Percentiles rank a stretch among this genome's conserved stretches.
phyloP scores from a whole-genome alignment of 2,797 vertebrate genomes.

The Acridotheres tristis region DNA sequence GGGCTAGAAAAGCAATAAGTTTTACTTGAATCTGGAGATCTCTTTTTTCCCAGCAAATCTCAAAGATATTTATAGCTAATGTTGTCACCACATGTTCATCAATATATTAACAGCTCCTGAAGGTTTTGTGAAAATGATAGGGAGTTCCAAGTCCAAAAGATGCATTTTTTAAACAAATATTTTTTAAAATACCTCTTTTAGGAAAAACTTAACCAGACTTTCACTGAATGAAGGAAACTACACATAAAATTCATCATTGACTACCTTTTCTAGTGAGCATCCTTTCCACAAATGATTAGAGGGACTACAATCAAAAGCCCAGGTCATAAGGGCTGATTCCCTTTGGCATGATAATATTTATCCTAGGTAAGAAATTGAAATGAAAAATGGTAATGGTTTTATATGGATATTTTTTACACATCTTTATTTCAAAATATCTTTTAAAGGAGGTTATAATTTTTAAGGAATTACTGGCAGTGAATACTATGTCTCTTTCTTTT shows the following conservation, averaged over 20 bases:
- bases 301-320: neutral
- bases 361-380: neutral
- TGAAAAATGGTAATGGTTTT: neutral
- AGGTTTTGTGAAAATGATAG: neutral
- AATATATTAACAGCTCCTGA: constrained; percentile 13
- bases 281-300: neutral
- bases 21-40: constrained; percentile 9
- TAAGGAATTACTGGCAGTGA: neutral
- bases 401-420: neutral
- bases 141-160: neutral
- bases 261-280: neutral
- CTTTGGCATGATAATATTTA: neutral
- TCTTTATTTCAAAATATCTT: neutral
- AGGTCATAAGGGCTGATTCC: neutral
- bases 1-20: constrained; percentile 48
- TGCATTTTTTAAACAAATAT: neutral
- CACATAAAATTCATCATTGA: neutral
- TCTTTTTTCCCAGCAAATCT: neutral
- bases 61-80: neutral
- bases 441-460: neutral
- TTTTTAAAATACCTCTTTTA: neutral
- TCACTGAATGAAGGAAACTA: neutral
- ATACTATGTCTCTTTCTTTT: neutral
- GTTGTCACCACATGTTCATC: constrained; percentile 29
- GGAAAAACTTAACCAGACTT: neutral